phyloP scores from a whole-genome alignment of 2,797 vertebrate genomes.

The Microctenopoma stevenorrisi region DNA sequence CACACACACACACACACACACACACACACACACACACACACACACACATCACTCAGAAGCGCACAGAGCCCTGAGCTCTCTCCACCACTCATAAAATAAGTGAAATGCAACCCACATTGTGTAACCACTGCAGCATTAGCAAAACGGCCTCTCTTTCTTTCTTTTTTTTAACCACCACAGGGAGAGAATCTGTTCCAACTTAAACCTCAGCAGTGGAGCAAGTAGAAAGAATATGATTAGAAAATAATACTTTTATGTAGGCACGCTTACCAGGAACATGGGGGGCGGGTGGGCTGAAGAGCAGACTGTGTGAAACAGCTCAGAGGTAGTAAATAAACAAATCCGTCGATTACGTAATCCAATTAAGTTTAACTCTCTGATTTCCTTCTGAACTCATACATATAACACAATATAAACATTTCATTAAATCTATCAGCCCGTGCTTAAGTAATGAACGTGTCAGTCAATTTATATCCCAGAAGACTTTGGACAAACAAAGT shows the following conservation, averaged over 20 bases:
- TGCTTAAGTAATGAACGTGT: conserved; percentile 22
- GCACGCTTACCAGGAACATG: conserved; percentile 6
- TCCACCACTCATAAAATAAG: conserved; percentile 71
- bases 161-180: conserved; percentile 41
- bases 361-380: conserved; percentile 50
- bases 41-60: conserved; percentile 38
- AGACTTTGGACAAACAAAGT: neutral
- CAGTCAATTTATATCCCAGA: conserved; percentile 21
- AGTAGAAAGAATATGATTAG: conserved; percentile 55
- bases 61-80: conserved; percentile 39
- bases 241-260: conserved; percentile 53
- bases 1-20: conserved; percentile 23
- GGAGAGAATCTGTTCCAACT: conserved; percentile 54
- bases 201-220: conserved; percentile 45
- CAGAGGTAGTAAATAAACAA: conserved; percentile 56
- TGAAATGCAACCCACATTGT: conserved; percentile 76
- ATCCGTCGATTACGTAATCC: conserved; percentile 49
- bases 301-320: conserved; percentile 23
- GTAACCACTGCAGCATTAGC: conserved; percentile 69
- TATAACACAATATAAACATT: conserved; percentile 21
- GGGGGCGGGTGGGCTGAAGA: too few species aligned
- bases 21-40: conserved; percentile 18
- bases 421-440: conserved; percentile 32
- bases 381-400: neutral
- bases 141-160: conserved; percentile 48